These are phyloP conservation scores for Condylura cristata DNA, from an alignment of 2,113 vertebrate species.

Conservation along the genomic window DNA sequence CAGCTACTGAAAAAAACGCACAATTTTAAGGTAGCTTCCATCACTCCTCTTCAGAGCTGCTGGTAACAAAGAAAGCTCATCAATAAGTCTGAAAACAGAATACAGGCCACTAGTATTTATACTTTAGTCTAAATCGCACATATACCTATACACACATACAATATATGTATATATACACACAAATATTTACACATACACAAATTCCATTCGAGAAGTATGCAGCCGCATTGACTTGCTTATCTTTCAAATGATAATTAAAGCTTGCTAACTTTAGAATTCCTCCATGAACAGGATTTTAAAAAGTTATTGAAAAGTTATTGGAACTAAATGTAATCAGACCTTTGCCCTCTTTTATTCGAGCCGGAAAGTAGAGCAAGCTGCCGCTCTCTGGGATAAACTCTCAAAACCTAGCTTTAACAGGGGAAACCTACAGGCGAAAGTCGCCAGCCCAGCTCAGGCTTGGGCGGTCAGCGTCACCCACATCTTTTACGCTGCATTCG, in stretches of 20 bases:
- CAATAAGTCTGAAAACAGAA: slow-evolving; percentile 73
- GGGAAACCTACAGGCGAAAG: not conserved
- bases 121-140: not conserved
- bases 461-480: not conserved
- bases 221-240: not conserved
- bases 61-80: slow-evolving; percentile 74
- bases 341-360: not conserved
- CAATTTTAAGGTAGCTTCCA: not conserved
- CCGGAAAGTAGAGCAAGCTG: not conserved
- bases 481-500: not conserved
- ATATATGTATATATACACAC: not conserved
- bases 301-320: slow-evolving; percentile 67
- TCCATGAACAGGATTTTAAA: not conserved
- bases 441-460: not conserved
- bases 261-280: slow-evolving; percentile 5
- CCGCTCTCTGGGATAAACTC: not conserved
- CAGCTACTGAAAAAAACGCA: not conserved
- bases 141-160: not conserved
- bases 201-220: slow-evolving; percentile 17
- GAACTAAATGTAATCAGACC: slow-evolving; percentile 8
- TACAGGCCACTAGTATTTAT: slow-evolving; percentile 35
- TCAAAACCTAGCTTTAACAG: not conserved
- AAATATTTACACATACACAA: not conserved
- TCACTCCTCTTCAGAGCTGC: slow-evolving; percentile 9
- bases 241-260: slow-evolving; percentile 27